Evolutionary conservation across 2,113 vertebrate genomes (phyloP).

Genomic region (Spheniscus mendiculus): DNA sequence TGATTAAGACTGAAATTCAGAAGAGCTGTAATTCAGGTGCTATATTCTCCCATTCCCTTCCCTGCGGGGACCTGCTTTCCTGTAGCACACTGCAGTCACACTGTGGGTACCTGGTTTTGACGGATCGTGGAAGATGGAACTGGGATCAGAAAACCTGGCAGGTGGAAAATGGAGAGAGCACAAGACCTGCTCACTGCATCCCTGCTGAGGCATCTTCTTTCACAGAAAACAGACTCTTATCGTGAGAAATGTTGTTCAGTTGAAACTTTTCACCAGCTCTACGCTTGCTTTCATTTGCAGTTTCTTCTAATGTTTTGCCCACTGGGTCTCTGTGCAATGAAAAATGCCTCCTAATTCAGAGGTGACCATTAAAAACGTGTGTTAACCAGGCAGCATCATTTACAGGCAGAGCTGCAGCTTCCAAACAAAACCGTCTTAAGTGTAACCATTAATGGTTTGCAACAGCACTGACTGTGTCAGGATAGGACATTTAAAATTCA

Average conservation of each 20-base stretch:
- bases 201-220: not conserved
- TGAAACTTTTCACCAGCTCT: not conserved
- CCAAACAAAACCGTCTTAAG: not conserved
- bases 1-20: not conserved
- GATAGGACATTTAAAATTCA: slow-evolving; percentile 8
- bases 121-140: not conserved
- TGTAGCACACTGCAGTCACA: no score
- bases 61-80: not conserved
- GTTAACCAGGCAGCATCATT: not conserved
- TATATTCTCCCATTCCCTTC: not conserved
- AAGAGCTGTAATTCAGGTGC: not conserved
- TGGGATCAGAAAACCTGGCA: not conserved
- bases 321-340: not conserved
- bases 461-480: not conserved
- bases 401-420: not conserved
- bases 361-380: not conserved
- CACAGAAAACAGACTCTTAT: not conserved
- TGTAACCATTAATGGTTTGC: not conserved
- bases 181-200: not conserved
- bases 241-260: not conserved
- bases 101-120: not conserved
- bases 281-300: not conserved
- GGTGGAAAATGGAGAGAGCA: not conserved
- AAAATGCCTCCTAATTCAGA: not conserved
- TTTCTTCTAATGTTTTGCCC: not conserved